Percentiles rank a stretch among this genome's conserved stretches.
phyloP scores from a whole-genome alignment of 2,888 invertebrate genomes.

The Eristalis intricaria region DNA sequence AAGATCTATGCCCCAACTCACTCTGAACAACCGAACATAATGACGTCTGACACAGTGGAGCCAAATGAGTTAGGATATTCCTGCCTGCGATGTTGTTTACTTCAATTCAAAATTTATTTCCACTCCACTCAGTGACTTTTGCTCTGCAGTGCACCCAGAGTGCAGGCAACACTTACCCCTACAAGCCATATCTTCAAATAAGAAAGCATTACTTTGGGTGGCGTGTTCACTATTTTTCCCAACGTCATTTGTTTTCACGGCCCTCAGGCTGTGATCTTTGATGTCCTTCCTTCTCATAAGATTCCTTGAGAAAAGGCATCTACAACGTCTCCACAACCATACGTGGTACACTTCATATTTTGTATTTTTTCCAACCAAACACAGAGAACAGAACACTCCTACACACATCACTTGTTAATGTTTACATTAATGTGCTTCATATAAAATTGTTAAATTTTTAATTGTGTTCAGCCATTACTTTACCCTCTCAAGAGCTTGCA shows the following conservation, averaged over 20 bases:
- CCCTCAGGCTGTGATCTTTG: conserved; percentile 58
- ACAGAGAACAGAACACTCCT: neutral
- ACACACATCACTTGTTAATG: conserved; percentile 55
- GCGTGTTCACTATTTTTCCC: conserved; percentile 8
- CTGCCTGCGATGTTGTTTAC: conserved; percentile 58
- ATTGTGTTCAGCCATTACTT: conserved; percentile 71
- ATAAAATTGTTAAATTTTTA: conserved; percentile 71
- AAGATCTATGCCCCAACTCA: conserved; percentile 18
- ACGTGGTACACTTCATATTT: neutral
- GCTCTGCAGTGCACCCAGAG: conserved; percentile 24
- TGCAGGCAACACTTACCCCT: neutral
- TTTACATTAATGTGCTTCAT: conserved; percentile 70
- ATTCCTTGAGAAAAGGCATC: conserved; percentile 47
- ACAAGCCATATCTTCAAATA: conserved; percentile 18
- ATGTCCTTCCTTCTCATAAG: conserved; percentile 66
- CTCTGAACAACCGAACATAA: conserved; percentile 54
- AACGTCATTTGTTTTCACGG: conserved; percentile 41
- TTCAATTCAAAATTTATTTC: conserved; percentile 67
- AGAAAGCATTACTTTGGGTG: conserved; percentile 40
- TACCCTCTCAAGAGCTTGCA: conserved; percentile 65
- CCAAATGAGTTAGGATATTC: neutral
- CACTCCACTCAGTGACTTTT: conserved; percentile 33
- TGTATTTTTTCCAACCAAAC: conserved; percentile 8
- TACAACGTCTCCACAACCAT: neutral
- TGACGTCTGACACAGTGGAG: conserved; percentile 41